Conservation (phyloP, 1,140 invertebrate genomes). For the Stegodyphus dumicola region DNA sequence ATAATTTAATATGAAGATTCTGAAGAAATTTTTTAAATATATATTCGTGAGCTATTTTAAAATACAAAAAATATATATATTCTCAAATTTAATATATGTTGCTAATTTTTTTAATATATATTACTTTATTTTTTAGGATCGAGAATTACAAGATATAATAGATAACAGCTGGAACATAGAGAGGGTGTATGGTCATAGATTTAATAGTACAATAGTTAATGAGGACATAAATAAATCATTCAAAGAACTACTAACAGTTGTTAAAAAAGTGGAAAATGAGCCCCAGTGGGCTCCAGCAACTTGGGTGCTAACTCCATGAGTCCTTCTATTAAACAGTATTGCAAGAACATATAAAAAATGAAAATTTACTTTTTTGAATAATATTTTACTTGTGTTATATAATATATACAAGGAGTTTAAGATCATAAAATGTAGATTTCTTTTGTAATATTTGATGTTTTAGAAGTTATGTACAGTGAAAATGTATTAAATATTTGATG, state of each 20-base stretch:
- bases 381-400: constrained; percentile 45
- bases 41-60: too few species aligned
- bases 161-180: constrained; percentile 89
- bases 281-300: constrained; percentile 96
- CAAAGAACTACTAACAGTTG: constrained; percentile 83
- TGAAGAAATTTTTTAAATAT: too few species aligned
- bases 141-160: constrained; percentile 91
- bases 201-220: constrained; percentile 93
- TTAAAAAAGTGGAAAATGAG: constrained; percentile 90
- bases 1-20: too few species aligned
- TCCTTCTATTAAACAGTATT: constrained; percentile 38
- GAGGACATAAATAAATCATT: constrained; percentile 88
- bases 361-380: constrained; percentile 15
- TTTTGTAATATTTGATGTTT: constrained; percentile 44
- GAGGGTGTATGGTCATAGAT: constrained; percentile 92
- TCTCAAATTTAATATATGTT: too few species aligned
- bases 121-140: constrained; percentile 76
- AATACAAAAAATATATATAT: too few species aligned
- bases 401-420: constrained; percentile 21
- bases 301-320: constrained; percentile 73
- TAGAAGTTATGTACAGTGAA: constrained; percentile 41
- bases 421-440: constrained; percentile 30
- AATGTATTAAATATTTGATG: not conserved
- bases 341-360: not conserved
- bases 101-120: too few species aligned